Base-by-base conservation (phyloP, 2,113 vertebrate species). In the Dicentrarchus labrax region DNA sequence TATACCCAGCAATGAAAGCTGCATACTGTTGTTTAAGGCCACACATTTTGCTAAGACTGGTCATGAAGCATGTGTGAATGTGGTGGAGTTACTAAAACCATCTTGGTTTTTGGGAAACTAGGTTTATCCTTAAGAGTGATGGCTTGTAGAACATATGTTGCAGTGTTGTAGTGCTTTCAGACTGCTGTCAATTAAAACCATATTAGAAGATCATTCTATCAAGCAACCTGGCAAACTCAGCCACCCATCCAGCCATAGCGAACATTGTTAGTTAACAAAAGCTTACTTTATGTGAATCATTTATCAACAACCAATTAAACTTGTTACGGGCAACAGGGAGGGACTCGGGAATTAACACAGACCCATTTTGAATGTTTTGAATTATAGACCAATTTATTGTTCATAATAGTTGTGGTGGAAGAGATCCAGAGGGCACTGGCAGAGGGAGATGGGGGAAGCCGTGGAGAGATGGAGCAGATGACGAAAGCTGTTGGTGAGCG, bases 141-240 rank as follows among this genome's bases (percentile, higher is more conserved):
- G 16, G 38, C 38, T 21, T 38, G 15, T 17, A 15, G 15, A 4
- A 53, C 8, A 50, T 19, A 67, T 22, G 10, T 75, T 59, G 48
- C 13, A 38, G 4, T 21, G 5, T 48, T 73, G 24, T 16, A 60
- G 1, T 8, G 12, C 24, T 24, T 69, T 56, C 45, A 57, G 53
- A 43, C 0, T 36, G 17, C 24, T 68, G 84, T 68, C 54, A 82
- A n/a, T 67, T 45, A 66, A 64, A 60, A 30, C 24, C 39, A 48
- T 22, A 30, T 21, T 59, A 6, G 3, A 30, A 15, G 30, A 45
- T 75, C 9, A 59, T 38, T 65, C 30, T 67, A 41, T 80, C n/a
- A 61, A 38, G 76, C 56, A 72, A 45, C 21, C n/a, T 36, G 45
- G 22, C 57, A 76, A 59, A 39, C 41, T 56, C 38, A 64, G 38